phyloP scores from a whole-genome alignment of 2,113 vertebrate species.

The Hydrochoerus hydrochaeris region DNA sequence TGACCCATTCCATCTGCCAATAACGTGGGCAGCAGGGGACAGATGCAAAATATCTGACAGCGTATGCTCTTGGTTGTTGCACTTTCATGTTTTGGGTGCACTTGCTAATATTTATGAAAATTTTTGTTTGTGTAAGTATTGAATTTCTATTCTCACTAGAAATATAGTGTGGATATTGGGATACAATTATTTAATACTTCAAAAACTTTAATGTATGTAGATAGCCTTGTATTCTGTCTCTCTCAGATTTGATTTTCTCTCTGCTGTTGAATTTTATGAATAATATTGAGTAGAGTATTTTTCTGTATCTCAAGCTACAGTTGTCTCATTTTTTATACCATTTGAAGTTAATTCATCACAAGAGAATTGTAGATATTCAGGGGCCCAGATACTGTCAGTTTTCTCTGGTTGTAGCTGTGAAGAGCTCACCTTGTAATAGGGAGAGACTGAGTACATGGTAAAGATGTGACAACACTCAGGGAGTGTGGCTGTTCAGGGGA shows the following conservation, averaged over 20 bases:
- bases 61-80: not conserved
- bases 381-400: not conserved
- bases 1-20: not conserved
- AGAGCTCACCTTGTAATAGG: not conserved
- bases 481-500: not conserved
- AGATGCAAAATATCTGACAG: not conserved
- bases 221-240: not conserved
- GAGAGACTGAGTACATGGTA: not conserved
- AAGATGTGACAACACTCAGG: not conserved
- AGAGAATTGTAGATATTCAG: not conserved
- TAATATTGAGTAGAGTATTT: not conserved
- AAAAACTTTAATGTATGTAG: not conserved
- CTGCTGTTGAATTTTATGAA: not conserved
- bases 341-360: not conserved
- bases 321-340: not conserved
- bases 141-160: slow-evolving; percentile 9
- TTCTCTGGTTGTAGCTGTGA: not conserved
- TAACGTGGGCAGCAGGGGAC: not conserved
- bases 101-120: not conserved
- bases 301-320: not conserved
- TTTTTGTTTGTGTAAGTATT: not conserved
- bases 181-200: not conserved
- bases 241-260: not conserved
- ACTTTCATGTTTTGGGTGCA: not conserved
- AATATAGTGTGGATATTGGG: not conserved